A percentile compares a stretch with the other conserved stretches of the same genome.
Evolutionary conservation across 2,888 invertebrate genomes (phyloP).

Genomic region (Trissolcus brochymenae): DNA sequence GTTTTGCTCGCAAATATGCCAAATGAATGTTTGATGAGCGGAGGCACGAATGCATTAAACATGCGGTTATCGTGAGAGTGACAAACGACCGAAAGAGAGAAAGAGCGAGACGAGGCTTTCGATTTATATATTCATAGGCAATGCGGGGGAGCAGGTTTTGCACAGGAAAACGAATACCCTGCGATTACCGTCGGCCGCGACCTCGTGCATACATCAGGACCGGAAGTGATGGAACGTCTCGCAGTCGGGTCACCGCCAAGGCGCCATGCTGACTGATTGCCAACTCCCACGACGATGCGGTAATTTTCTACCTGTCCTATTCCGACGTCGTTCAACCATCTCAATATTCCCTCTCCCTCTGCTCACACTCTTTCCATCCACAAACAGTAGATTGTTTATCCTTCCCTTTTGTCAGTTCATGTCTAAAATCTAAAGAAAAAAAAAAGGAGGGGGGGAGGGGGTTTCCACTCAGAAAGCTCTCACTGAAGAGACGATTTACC

Average conservation of each 20-base stretch:
- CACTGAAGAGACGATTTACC: too few relatives aligned
- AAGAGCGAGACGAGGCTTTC: constrained; percentile 61
- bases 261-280: constrained; percentile 73
- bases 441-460: too few relatives aligned
- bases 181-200: constrained; percentile 73
- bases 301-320: constrained; percentile 50
- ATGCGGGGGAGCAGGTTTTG: constrained; percentile 44
- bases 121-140: constrained; percentile 74
- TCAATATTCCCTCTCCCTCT: too few relatives aligned
- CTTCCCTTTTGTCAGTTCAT: too few relatives aligned
- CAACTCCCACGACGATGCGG: constrained; percentile 67
- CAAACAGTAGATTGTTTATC: too few relatives aligned
- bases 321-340: too few relatives aligned
- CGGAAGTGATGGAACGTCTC: constrained; percentile 74
- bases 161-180: constrained; percentile 65
- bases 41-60: constrained; percentile 53
- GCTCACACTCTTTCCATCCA: too few relatives aligned
- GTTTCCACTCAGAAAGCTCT: too few relatives aligned
- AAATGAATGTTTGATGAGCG: constrained; percentile 56
- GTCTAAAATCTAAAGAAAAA: too few relatives aligned
- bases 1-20: constrained; percentile 27
- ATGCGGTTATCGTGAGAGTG: constrained; percentile 49
- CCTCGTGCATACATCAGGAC: constrained; percentile 74
- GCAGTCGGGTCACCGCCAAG: constrained; percentile 70
- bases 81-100: constrained; percentile 56